Evolutionary conservation across 2,888 invertebrate genomes (phyloP), one percentile per base, ranked within the genome.

Genomic region (Drosophila cognata): DNA sequence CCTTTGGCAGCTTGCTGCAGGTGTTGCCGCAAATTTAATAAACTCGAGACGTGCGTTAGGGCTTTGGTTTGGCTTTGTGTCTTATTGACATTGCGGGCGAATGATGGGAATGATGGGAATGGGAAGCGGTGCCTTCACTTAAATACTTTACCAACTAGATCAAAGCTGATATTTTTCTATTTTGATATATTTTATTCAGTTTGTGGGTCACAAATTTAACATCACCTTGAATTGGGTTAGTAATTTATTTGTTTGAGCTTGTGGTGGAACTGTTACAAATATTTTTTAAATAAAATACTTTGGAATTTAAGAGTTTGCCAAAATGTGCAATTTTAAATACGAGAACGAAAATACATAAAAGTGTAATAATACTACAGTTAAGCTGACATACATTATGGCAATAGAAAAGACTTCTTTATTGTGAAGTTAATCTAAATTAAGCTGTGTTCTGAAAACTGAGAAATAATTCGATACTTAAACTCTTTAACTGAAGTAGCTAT

Each of bases 1-100:
- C 41, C 41, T 58, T 33, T 51, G 25, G 33, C 61, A 43, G 36
- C 51, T 68, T 55, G 69, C 56, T 78, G 79, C 85, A 89, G 89
- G 84, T 89, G 89, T 88, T 89, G 90, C 83, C 88, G 71, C 90
- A 85, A 85, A 85, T 85, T 85, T 88, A 85, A 85, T 85, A 85
- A 88, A 89, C 86, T 82, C 74, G 73, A 88, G 86, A 89, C 90
- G 90, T 89, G 90, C 88, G 88, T 84, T 89, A 88, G 86, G 82
- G 90, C 80, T 87, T 74, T 89, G 84, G 62, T 81, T 86, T 71
- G 62, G 61, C 71, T 73, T 72, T 66, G 50, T 52, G 57, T 64
- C 66, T 66, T 52, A 43, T 46, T 51, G 48, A 56, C 65, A 46
- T 41, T 50, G 51, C 53, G 51, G 57, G 53, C 16, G 18, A 16